A percentile compares a stretch with the other conserved stretches of the same genome.
Conservation (phyloP, 2,797 vertebrate genomes). For the Eleutherodactylus coqui region DNA sequence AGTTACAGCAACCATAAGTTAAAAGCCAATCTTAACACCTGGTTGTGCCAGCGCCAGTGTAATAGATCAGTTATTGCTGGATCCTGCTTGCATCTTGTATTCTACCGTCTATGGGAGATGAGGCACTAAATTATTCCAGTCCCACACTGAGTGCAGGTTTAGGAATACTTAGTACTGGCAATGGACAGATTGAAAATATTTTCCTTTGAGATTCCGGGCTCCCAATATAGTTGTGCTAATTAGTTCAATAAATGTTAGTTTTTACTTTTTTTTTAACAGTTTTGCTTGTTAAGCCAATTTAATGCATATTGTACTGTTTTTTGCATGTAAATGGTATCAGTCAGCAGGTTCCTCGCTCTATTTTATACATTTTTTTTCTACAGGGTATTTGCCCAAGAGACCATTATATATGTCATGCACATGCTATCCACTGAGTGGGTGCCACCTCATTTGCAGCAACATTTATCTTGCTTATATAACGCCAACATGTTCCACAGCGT, state of each 20-base stretch:
- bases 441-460: no score
- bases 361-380: background rate
- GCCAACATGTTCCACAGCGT: no score
- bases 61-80: constrained; percentile 76
- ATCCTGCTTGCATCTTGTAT: constrained; percentile 72
- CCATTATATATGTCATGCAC: background rate
- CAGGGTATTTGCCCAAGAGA: background rate
- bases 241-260: constrained; percentile 60
- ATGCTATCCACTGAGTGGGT: no score
- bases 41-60: constrained; percentile 76
- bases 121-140: constrained; percentile 74
- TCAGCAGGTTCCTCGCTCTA: background rate
- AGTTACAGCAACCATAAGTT: constrained; percentile 69
- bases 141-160: constrained; percentile 70
- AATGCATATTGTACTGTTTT: constrained; percentile 11
- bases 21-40: constrained; percentile 77
- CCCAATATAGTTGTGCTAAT: constrained; percentile 62
- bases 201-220: constrained; percentile 63
- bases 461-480: no score
- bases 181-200: constrained; percentile 66
- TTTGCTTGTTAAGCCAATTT: constrained; percentile 6
- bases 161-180: constrained; percentile 70
- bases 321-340: constrained; percentile 3
- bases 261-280: constrained; percentile 6
- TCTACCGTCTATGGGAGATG: constrained; percentile 73